Base-by-base conservation (phyloP, 2,113 vertebrate genomes). In the Aspidoscelis tigris region DNA sequence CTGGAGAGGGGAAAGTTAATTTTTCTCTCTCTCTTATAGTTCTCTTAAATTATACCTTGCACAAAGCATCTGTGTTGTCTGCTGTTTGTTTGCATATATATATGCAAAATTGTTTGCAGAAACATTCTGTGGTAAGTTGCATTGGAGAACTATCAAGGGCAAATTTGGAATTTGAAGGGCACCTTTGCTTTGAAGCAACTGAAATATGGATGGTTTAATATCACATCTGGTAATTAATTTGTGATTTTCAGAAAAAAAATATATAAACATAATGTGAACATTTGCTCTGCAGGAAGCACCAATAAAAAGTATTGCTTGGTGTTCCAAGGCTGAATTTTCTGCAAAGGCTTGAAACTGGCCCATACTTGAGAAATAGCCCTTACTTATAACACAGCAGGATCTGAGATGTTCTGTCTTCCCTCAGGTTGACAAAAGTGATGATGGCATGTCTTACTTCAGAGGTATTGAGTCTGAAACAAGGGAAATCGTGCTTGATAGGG, bases 151-250 rank as follows among this genome's bases (percentile, higher is more conserved):
- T 64, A 84, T 77, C 61, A 73, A 72, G 20, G 71, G 82, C 76
- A 88, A 86, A 86, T 82, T 80, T 83, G 84, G 80, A 64, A 90
- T 86, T 70, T 86, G 53, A 88, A 44, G 43, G 39, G 86, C 6
- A 75, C 86, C 84, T 4, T 0, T 7, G 61, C 66, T 11, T 69
- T 82, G 86, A 88, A 89, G 83, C 78, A 80, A 75, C 72, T 89
- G 86, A 90, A 95, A 91, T 85, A 89, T 86, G 87, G 86, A 83
- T 73, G 26, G 64, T 76, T 93, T 89, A 90, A 93, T 95, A 93
- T 93, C 83, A 20, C 83, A 89, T 87, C 82, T 82, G 68, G 24
- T 89, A 93, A 94, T 92, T 91, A 93, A 90, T 80, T 90, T 88
- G 69, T 58, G 76, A 84, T 83, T 90, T 78, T 89, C 87, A 84